Percentiles rank a stretch among this genome's conserved stretches.
phyloP scores from a whole-genome alignment of 2,888 invertebrate genomes.

The Clunio marinus region DNA sequence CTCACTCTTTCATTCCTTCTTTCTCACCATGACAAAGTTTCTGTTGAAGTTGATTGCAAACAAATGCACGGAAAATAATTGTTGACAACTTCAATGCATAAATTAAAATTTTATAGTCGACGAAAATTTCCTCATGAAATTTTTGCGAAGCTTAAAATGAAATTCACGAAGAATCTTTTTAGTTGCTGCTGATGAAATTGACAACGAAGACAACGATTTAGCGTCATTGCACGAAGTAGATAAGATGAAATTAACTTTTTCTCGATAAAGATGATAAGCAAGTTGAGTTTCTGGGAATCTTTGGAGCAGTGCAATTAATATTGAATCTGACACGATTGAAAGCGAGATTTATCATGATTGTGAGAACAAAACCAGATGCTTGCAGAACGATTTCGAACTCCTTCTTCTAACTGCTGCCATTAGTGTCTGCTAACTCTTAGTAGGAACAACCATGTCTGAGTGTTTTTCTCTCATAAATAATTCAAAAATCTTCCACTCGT shows the following conservation, averaged over 20 bases:
- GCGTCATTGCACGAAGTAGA: no score
- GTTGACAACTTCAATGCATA: neutral
- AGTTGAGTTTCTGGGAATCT: neutral
- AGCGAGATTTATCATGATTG: neutral
- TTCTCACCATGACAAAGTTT: neutral
- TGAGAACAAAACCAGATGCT: neutral
- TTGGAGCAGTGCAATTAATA: neutral
- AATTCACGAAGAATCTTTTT: neutral
- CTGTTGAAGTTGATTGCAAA: neutral
- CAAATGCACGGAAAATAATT: neutral
- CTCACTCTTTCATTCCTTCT: no score
- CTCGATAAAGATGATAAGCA: neutral
- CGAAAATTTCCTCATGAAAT: conserved; percentile 2
- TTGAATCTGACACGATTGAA: neutral
- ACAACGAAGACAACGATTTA: no score
- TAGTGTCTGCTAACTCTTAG: no score
- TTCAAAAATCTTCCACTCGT: neutral
- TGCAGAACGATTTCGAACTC: neutral
- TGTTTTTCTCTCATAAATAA: neutral
- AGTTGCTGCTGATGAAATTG: neutral
- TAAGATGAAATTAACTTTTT: no score
- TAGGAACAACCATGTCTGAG: no score
- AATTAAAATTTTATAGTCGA: neutral
- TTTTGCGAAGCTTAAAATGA: neutral
- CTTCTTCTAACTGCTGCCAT: neutral